A percentile compares a stretch with the other conserved stretches of the same genome.
phyloP scores from a whole-genome alignment of 1,140 invertebrate genomes.

The Drosophila aff. region DNA sequence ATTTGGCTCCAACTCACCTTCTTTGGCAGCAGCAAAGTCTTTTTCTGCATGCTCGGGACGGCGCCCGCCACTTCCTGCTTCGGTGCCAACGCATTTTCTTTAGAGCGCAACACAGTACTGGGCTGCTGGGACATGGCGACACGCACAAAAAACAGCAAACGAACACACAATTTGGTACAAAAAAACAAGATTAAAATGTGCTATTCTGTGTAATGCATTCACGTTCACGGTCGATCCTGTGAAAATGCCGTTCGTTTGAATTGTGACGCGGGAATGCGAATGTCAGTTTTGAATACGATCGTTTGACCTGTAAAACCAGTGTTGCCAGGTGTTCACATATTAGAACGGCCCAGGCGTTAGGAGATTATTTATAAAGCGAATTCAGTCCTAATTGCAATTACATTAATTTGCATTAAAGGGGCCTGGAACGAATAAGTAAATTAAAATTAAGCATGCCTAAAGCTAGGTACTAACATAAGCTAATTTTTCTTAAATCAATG shows the following conservation, averaged over 20 bases:
- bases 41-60: slow-evolving; percentile 50
- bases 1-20: slow-evolving; percentile 35
- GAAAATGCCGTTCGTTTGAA: slow-evolving; percentile 79
- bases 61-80: slow-evolving; percentile 31
- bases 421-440: no score
- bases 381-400: no score
- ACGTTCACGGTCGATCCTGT: slow-evolving; percentile 14
- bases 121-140: slow-evolving; percentile 61
- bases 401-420: no score
- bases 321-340: no score
- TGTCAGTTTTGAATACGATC: slow-evolving; percentile 15
- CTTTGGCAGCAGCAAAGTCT: slow-evolving; percentile 51
- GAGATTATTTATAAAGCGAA: no score
- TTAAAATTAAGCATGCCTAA: no score
- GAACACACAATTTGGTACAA: slow-evolving; percentile 13
- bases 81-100: slow-evolving; percentile 50
- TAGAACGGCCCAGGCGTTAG: no score
- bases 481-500: no score
- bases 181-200: slow-evolving; percentile 12
- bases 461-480: no score
- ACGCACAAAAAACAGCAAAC: slow-evolving; percentile 25
- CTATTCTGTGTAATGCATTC: slow-evolving; percentile 16
- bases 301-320: not conserved
- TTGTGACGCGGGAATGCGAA: slow-evolving; percentile 61
- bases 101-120: slow-evolving; percentile 56